Conservation (phyloP, 2,113 vertebrate genomes). For the Ophthalmotilapia sp. region DNA sequence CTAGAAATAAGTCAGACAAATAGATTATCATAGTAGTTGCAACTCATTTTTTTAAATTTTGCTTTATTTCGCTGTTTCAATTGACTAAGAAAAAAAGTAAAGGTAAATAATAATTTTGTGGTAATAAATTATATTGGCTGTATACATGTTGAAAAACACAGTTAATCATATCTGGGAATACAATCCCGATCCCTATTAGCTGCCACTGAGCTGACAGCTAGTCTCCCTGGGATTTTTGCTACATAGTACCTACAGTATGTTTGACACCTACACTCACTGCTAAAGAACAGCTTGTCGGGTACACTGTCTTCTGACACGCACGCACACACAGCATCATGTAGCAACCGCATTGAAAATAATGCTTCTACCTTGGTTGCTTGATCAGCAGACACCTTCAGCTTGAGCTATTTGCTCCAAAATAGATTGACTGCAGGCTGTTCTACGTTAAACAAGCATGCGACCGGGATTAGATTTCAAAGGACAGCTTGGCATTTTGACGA, state of each 20-base stretch:
- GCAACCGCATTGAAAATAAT: conserved; percentile 19
- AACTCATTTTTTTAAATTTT: background rate
- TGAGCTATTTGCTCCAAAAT: conserved; percentile 28
- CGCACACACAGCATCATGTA: background rate
- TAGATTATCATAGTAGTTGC: background rate
- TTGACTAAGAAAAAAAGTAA: background rate
- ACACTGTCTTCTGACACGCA: background rate
- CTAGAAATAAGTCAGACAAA: background rate
- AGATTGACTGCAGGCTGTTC: conserved; percentile 19
- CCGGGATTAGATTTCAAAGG: conserved; percentile 6
- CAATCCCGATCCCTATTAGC: background rate
- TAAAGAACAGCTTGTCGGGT: conserved; percentile 30
- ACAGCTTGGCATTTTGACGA: background rate
- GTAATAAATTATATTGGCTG: background rate
- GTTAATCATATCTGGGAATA: background rate
- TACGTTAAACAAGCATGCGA: background rate
- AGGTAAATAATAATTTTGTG: background rate
- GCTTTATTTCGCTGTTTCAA: background rate
- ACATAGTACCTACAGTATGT: background rate
- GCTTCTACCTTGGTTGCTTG: background rate
- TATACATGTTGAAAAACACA: background rate
- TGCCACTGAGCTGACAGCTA: background rate
- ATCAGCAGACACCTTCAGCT: conserved; percentile 27
- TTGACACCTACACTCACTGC: conserved; percentile 40
- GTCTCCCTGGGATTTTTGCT: background rate